Evolutionary conservation across 1,140 invertebrate genomes (phyloP).

Genomic region (Odontomachus brunneus): DNA sequence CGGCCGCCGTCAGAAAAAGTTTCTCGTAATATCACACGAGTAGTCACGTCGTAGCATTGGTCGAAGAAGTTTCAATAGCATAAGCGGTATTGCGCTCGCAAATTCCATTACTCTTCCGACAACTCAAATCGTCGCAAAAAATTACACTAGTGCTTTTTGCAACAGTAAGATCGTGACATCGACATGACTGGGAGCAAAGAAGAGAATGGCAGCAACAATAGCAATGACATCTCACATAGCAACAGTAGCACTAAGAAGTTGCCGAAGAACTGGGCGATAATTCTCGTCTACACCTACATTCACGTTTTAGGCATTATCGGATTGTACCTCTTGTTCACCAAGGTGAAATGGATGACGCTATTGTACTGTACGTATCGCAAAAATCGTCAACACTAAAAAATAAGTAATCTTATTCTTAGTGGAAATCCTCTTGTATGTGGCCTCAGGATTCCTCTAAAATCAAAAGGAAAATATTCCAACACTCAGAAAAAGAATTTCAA

Average conservation of each 20-base stretch:
- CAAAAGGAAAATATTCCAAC: no score
- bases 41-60: no score
- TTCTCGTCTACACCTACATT: conserved; percentile 89
- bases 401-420: no score
- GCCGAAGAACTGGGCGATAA: conserved; percentile 86
- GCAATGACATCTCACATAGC: no score
- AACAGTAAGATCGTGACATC: not conserved
- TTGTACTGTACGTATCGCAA: conserved; percentile 77
- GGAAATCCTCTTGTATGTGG: no score
- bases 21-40: no score
- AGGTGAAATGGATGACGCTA: conserved; percentile 87
- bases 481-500: no score
- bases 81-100: not conserved
- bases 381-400: no score
- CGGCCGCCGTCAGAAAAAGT: no score
- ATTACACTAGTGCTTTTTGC: not conserved
- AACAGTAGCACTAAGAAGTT: not conserved
- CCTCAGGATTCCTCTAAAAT: no score
- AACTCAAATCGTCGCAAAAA: not conserved
- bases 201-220: not conserved
- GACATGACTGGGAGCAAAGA: not conserved
- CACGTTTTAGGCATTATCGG: conserved; percentile 88
- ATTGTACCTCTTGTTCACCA: conserved; percentile 86
- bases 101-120: not conserved
- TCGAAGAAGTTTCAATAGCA: not conserved